These are phyloP conservation scores for Caenorhabditis briggsae DNA, from an alignment of 1,140 invertebrate genomes.

Conservation along the genomic window DNA sequence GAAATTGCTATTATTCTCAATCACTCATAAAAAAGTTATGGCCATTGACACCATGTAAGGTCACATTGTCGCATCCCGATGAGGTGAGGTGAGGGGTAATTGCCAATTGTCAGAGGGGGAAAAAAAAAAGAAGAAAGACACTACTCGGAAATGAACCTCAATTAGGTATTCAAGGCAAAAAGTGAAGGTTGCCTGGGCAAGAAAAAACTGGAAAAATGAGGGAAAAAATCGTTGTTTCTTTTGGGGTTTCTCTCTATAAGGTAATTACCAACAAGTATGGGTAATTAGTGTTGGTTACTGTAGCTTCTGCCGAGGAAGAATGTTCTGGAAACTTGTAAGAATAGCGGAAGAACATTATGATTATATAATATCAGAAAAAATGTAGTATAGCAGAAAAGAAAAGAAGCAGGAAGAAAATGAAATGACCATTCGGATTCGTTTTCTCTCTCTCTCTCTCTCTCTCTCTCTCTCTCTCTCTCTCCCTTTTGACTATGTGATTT, in stretches of 20 bases:
- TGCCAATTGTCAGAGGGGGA: not conserved
- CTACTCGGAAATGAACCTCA: slow-evolving; percentile 38
- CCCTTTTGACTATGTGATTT: not conserved
- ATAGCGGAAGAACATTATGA: no score
- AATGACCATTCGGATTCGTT: no score
- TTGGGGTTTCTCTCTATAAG: not conserved
- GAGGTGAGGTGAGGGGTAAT: not conserved
- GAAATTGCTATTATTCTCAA: no score
- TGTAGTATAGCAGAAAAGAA: no score
- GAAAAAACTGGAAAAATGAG: not conserved
- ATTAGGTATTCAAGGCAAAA: not conserved
- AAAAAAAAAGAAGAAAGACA: no score
- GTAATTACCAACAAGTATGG: not conserved
- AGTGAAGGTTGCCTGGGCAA: not conserved
- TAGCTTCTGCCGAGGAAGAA: no score
- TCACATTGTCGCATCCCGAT: not conserved
- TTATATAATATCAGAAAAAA: no score
- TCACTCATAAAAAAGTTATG: no score
- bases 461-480: not conserved
- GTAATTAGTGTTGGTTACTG: no score
- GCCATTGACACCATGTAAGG: not conserved
- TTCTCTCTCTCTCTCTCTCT: not conserved
- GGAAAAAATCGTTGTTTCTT: no score
- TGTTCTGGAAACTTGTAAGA: no score
- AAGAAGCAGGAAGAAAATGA: not conserved